A percentile compares a stretch with the other conserved stretches of the same genome.
These are phyloP conservation scores for Bursaphelenchus okinawaensis DNA, from an alignment of 2,888 invertebrate genomes.

Conservation along the genomic window DNA sequence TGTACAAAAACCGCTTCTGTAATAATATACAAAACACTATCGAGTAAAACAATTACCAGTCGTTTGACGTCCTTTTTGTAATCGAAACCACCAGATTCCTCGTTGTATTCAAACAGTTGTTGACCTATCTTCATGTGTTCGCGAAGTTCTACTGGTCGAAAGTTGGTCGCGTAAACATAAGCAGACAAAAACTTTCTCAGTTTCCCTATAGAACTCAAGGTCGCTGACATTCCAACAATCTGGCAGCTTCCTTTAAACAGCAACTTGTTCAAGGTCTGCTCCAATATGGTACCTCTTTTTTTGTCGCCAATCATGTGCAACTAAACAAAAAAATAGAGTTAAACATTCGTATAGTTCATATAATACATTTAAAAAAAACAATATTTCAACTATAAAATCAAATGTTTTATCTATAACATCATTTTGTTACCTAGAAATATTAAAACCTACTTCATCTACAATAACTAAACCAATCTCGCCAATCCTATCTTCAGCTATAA, in stretches of 20 bases:
- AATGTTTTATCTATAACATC: not conserved
- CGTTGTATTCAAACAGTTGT: constrained; percentile 14
- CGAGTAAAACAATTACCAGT: not conserved
- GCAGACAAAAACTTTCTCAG: constrained; percentile 70
- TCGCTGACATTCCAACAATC: constrained; percentile 93
- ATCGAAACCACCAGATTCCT: constrained; percentile 4
- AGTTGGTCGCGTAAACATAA: constrained; percentile 24
- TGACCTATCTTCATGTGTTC: constrained; percentile 21
- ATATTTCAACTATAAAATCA: no score
- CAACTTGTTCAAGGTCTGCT: constrained; percentile 76
- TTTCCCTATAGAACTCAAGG: constrained; percentile 82
- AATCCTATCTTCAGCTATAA: constrained; percentile 72
- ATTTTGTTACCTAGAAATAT: no score
- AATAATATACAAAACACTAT: not conserved
- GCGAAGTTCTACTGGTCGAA: constrained; percentile 19
- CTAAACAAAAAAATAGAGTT: constrained; percentile 55
- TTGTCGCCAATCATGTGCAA: constrained; percentile 77
- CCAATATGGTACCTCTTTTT: constrained; percentile 77
- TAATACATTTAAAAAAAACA: no score
- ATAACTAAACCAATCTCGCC: constrained; percentile 73
- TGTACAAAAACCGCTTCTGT: not conserved
- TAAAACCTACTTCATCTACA: constrained; percentile 71
- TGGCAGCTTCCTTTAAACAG: constrained; percentile 71
- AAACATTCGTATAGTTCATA: constrained; percentile 9
- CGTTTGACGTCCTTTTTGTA: not conserved